Evolutionary conservation across 2,888 invertebrate genomes (phyloP).

Genomic region (Drosophila rubida): DNA sequence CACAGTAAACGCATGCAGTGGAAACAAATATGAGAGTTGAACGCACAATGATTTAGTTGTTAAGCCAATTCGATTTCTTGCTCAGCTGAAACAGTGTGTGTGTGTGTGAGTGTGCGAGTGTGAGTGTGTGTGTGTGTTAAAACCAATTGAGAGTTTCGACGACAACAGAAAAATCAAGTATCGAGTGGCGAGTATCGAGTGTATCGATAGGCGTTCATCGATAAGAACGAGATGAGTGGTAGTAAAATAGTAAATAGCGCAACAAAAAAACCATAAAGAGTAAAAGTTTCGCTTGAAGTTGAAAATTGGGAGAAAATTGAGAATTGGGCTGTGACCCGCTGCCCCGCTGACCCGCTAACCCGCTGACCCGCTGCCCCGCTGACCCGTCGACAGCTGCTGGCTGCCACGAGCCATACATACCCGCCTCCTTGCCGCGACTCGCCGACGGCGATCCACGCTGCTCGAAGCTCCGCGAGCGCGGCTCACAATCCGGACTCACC

Average conservation of each 20-base stretch:
- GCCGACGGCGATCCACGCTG: conserved; percentile 84
- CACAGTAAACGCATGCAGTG: conserved; percentile 36
- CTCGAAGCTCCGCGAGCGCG: conserved; percentile 89
- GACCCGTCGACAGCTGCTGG: too few species aligned
- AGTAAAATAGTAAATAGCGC: background rate
- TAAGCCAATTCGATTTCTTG: conserved; percentile 25
- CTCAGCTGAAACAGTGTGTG: conserved; percentile 3
- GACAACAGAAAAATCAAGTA: background rate
- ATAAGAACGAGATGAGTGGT: too few species aligned
- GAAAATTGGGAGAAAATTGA: conserved; percentile 24
- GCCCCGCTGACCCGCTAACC: too few species aligned
- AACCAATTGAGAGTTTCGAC: background rate
- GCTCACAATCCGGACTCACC: conserved; percentile 86
- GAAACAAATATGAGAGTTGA: background rate
- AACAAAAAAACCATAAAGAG: conserved; percentile 18
- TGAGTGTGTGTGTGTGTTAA: background rate
- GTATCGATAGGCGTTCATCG: background rate
- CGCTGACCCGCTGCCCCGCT: too few species aligned
- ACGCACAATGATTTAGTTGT: conserved; percentile 27
- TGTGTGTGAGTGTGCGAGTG: conserved; percentile 6
- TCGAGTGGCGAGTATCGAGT: too few species aligned
- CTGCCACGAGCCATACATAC: conserved; percentile 56
- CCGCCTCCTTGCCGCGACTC: conserved; percentile 57
- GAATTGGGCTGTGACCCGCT: too few species aligned
- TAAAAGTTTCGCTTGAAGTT: conserved; percentile 20